Conservation (phyloP, 2,888 invertebrate genomes). For the Lottia scabra region DNA sequence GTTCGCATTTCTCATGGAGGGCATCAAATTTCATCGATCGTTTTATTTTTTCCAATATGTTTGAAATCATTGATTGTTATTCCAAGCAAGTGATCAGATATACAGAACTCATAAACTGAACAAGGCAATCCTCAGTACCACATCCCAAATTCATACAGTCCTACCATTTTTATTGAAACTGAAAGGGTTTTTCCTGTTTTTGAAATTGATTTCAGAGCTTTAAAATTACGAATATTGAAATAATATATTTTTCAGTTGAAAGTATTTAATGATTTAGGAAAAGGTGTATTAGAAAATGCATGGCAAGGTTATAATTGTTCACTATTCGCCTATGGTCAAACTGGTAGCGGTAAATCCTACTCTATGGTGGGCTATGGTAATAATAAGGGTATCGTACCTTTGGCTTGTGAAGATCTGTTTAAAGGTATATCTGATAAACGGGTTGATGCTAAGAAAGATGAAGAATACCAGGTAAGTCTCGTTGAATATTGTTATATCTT, state of each 20-base stretch:
- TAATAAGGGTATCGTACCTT: constrained; percentile 65
- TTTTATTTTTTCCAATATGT: too few species aligned
- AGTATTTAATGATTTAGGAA: constrained; percentile 63
- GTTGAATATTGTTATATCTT: too few species aligned
- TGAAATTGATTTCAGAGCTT: neutral
- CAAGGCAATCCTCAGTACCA: too few species aligned
- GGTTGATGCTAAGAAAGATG: constrained; percentile 45
- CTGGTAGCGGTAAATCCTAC: constrained; percentile 66
- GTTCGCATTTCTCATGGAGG: too few species aligned
- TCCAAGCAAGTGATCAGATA: too few species aligned
- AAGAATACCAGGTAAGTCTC: constrained; percentile 51
- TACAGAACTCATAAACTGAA: too few species aligned
- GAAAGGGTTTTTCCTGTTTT: too few species aligned
- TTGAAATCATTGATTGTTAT: too few species aligned
- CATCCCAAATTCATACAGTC: too few species aligned
- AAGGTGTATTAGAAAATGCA: constrained; percentile 65
- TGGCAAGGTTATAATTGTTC: constrained; percentile 67
- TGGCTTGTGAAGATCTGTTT: constrained; percentile 63
- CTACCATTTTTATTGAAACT: too few species aligned
- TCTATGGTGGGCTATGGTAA: constrained; percentile 65
- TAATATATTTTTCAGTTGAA: constrained; percentile 40
- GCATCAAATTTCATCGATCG: too few species aligned
- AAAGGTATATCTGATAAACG: constrained; percentile 58
- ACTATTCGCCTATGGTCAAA: constrained; percentile 68
- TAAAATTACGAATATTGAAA: neutral